Evolutionary conservation across 2,888 invertebrate species (phyloP).

Genomic region (Microdon myrmicae): DNA sequence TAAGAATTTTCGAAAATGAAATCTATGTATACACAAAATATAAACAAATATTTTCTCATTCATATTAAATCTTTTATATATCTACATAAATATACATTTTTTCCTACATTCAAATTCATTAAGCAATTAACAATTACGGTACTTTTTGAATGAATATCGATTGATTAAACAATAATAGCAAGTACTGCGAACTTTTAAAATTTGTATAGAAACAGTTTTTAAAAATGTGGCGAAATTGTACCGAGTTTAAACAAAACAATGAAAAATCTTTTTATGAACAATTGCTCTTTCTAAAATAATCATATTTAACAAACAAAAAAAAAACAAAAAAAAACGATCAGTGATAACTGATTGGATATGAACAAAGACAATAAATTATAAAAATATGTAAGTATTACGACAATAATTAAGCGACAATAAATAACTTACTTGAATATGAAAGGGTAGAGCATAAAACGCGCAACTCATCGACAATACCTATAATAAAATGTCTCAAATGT

Average conservation of each 20-base stretch:
- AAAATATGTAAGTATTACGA: constrained; percentile 36
- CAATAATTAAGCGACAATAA: constrained; percentile 25
- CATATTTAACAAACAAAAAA: constrained; percentile 14
- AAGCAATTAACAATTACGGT: constrained; percentile 25
- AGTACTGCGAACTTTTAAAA: constrained; percentile 24
- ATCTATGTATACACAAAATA: constrained; percentile 2
- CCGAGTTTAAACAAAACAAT: constrained; percentile 1
- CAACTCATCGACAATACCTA: constrained; percentile 47
- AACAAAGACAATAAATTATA: constrained; percentile 30
- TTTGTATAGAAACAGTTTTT: constrained; percentile 15
- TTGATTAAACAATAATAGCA: constrained; percentile 4
- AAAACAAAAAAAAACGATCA: neutral
- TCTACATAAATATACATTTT: constrained; percentile 21
- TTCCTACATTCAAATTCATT: constrained; percentile 46
- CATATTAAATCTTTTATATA: constrained; percentile 50
- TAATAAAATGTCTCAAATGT: constrained; percentile 47
- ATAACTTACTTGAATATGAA: constrained; percentile 26
- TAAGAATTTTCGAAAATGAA: constrained; percentile 32
- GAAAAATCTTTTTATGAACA: constrained; percentile 30
- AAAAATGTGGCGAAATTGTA: too few relatives aligned
- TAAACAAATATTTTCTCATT: constrained; percentile 42
- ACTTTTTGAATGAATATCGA: constrained; percentile 5
- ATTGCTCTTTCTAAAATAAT: constrained; percentile 43
- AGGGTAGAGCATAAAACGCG: neutral
- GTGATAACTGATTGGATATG: constrained; percentile 4